A percentile compares a stretch with the other conserved stretches of the same genome.
phyloP scores from a whole-genome alignment of 37 sponge, comb jelly and placozoan genomes.

The Beroe forskalii region DNA sequence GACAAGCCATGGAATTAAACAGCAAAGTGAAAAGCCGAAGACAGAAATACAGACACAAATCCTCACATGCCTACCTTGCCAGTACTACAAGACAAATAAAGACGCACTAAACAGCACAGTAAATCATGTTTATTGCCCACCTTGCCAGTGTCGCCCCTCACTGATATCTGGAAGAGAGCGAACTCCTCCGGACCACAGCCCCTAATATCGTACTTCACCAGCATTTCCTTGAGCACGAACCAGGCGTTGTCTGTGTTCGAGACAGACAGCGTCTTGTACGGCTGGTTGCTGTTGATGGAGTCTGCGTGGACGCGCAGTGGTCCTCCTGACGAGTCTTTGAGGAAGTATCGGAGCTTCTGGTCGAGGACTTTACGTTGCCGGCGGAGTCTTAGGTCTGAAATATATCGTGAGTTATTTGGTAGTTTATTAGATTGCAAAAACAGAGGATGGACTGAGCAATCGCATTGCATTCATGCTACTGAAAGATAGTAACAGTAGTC shows the following conservation, averaged over 20 bases:
- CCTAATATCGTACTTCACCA: conserved; percentile 59
- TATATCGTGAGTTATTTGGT: too few relatives aligned
- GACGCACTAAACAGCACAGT: too few relatives aligned
- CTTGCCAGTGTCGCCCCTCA: conserved; percentile 39
- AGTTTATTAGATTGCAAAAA: too few relatives aligned
- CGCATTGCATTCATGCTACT: too few relatives aligned
- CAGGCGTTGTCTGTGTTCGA: conserved; percentile 48
- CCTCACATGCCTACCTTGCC: too few relatives aligned
- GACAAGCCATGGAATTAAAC: too few relatives aligned
- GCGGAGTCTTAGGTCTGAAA: conserved; percentile 10
- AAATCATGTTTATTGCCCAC: too few relatives aligned
- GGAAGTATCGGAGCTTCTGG: conserved; percentile 12
- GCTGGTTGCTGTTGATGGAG: conserved; percentile 43
- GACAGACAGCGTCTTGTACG: conserved; percentile 44
- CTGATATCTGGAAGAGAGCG: conserved; percentile 57
- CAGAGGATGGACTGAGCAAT: too few relatives aligned
- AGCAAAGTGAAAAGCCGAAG: too few relatives aligned
- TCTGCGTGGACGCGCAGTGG: conserved; percentile 40
- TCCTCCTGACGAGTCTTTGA: conserved; percentile 47
- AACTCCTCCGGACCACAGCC: conserved; percentile 64
- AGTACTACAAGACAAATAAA: too few relatives aligned
- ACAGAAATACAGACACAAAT: too few relatives aligned
- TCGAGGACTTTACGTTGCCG: conserved; percentile 46
- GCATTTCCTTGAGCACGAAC: conserved; percentile 60
- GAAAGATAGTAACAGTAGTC: too few relatives aligned